Percentiles rank a stretch among this genome's conserved stretches.
These are phyloP conservation scores for Garra rufa DNA, from an alignment of 2,113 vertebrate genomes.

Conservation along the genomic window DNA sequence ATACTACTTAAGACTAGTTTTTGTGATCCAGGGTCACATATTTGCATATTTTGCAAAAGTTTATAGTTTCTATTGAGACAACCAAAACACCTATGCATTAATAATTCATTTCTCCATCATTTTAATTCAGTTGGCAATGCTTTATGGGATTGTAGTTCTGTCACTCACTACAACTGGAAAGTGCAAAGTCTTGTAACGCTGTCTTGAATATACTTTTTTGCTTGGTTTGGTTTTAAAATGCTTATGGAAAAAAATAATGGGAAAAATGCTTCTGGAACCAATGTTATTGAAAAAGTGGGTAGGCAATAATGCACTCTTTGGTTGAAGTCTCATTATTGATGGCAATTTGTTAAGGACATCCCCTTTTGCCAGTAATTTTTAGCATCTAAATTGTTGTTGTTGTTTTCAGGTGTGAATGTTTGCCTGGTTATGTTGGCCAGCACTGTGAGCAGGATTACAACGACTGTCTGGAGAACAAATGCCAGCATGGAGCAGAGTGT, in stretches of 20 bases:
- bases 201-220: neutral
- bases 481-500: constrained; percentile 91
- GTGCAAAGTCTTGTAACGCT: no score
- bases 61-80: no score
- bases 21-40: no score
- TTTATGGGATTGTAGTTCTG: neutral
- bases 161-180: neutral
- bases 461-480: constrained; percentile 90
- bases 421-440: constrained; percentile 90
- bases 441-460: constrained; percentile 89
- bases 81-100: no score
- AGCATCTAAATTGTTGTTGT: constrained; percentile 1
- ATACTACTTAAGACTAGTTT: no score
- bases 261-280: no score
- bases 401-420: constrained; percentile 88
- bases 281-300: neutral
- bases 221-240: neutral
- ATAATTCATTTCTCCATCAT: no score
- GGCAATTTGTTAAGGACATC: neutral
- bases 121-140: neutral
- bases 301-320: neutral
- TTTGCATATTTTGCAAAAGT: no score
- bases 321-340: neutral
- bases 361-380: neutral
- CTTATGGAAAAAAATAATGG: neutral